phyloP scores from a whole-genome alignment of 1,140 invertebrate species.

The Formica selysi region DNA sequence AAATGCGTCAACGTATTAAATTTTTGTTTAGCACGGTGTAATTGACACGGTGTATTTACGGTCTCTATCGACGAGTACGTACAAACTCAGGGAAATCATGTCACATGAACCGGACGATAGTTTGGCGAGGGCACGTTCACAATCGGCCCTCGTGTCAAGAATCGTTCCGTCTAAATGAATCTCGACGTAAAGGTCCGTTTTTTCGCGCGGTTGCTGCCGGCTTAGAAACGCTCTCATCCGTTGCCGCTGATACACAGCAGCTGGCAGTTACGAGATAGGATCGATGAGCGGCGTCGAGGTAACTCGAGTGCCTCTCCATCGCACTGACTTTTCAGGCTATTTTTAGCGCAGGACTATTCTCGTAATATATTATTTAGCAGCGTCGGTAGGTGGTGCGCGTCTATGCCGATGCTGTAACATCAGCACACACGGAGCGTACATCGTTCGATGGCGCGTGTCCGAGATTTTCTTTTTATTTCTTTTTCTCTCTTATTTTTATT shows the following conservation, averaged over 20 bases:
- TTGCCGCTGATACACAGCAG: conserved; percentile 32
- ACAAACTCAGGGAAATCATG: background rate
- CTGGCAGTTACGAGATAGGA: conserved; percentile 31
- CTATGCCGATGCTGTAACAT: conserved; percentile 41
- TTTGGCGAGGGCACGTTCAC: background rate
- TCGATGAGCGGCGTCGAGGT: conserved; percentile 38
- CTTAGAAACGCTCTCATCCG: conserved; percentile 41
- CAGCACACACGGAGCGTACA: background rate
- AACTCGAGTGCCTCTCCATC: conserved; percentile 53
- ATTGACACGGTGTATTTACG: background rate
- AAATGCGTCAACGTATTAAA: background rate
- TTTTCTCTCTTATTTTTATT: background rate
- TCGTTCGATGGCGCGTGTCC: background rate
- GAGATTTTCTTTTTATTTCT: background rate
- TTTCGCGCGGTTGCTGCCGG: background rate
- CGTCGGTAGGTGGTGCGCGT: background rate
- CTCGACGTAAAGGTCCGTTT: background rate
- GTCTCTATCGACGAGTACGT: background rate
- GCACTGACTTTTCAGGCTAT: conserved; percentile 50
- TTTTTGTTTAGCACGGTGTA: conserved; percentile 1
- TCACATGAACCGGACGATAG: background rate
- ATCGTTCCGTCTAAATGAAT: conserved; percentile 22
- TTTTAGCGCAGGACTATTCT: conserved; percentile 55
- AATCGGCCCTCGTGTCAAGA: background rate
- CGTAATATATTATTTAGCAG: conserved; percentile 50